phyloP scores from a whole-genome alignment of 1,140 invertebrate genomes.

The Condylostylus longicornis region DNA sequence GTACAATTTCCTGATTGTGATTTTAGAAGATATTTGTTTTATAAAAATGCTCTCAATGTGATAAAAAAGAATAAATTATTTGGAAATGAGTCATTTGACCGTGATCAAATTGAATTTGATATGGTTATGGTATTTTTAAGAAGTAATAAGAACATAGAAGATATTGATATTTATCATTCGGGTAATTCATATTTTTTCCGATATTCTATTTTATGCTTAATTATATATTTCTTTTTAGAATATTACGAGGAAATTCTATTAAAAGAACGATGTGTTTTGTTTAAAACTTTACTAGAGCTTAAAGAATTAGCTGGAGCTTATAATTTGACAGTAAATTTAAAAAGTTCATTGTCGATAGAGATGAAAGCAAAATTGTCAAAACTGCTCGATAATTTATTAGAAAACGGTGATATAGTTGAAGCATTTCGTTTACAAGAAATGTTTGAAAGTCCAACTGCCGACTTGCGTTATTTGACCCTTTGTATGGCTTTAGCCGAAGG shows the following conservation, averaged over 20 bases:
- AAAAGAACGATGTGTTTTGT: constrained; percentile 24
- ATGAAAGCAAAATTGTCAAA: constrained; percentile 18
- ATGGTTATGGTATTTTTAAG: constrained; percentile 24
- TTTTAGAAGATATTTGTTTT: constrained; percentile 16
- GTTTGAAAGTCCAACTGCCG: constrained; percentile 31
- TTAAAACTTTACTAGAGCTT: constrained; percentile 26
- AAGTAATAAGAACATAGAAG: constrained; percentile 7
- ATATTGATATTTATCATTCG: constrained; percentile 19
- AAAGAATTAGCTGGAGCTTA: constrained; percentile 29
- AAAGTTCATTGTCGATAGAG: constrained; percentile 10
- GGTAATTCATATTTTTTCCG: too few species aligned
- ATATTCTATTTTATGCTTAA: too few species aligned
- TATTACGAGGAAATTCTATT: constrained; percentile 30
- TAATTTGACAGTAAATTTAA: constrained; percentile 20
- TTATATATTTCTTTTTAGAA: too few species aligned
- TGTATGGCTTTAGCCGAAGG: constrained; percentile 37
- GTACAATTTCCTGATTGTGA: background rate
- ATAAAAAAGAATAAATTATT: constrained; percentile 27
- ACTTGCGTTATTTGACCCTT: constrained; percentile 35
- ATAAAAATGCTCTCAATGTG: constrained; percentile 20
- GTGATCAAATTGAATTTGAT: constrained; percentile 29
- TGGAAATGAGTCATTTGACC: constrained; percentile 27
- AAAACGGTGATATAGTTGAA: constrained; percentile 30
- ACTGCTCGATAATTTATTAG: constrained; percentile 26
- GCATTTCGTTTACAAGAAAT: constrained; percentile 34